phyloP scores from a whole-genome alignment of 2,888 invertebrate species.

The Tuberolachnus salignus region DNA sequence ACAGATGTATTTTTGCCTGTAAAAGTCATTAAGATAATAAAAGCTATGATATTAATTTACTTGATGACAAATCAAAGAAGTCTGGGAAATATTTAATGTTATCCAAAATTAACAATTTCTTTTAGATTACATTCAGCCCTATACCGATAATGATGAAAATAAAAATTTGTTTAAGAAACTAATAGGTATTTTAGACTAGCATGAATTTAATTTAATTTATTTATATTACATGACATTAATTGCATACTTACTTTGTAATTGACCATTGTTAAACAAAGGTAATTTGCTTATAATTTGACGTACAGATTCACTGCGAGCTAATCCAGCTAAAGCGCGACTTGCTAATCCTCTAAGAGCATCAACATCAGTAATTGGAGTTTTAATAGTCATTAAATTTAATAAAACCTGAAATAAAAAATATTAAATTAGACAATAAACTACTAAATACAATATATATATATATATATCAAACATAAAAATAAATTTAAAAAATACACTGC shows the following conservation, averaged over 20 bases:
- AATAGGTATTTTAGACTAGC: too few species aligned
- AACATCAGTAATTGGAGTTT: conserved; percentile 95
- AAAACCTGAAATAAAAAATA: conserved; percentile 69
- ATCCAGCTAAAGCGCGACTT: conserved; percentile 88
- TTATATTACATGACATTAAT: too few species aligned
- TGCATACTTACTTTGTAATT: conserved; percentile 75
- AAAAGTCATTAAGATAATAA: too few species aligned
- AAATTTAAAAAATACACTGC: not conserved
- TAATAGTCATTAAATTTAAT: conserved; percentile 85
- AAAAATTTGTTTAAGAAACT: too few species aligned
- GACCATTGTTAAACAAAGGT: conserved; percentile 90
- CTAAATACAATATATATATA: not conserved
- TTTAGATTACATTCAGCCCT: too few species aligned
- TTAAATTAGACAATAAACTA: conserved; percentile 29
- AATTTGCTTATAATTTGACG: conserved; percentile 94
- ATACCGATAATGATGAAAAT: too few species aligned
- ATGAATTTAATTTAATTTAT: too few species aligned
- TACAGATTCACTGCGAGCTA: conserved; percentile 91
- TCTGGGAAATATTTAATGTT: too few species aligned
- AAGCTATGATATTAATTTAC: too few species aligned
- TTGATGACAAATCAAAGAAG: too few species aligned
- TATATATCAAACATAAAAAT: not conserved
- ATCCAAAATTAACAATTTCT: too few species aligned
- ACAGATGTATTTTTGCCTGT: too few species aligned
- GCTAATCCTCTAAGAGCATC: conserved; percentile 93